These are phyloP conservation scores for Microcebus griseorufus DNA, from an alignment of 2,113 vertebrate species.

Conservation along the genomic window DNA sequence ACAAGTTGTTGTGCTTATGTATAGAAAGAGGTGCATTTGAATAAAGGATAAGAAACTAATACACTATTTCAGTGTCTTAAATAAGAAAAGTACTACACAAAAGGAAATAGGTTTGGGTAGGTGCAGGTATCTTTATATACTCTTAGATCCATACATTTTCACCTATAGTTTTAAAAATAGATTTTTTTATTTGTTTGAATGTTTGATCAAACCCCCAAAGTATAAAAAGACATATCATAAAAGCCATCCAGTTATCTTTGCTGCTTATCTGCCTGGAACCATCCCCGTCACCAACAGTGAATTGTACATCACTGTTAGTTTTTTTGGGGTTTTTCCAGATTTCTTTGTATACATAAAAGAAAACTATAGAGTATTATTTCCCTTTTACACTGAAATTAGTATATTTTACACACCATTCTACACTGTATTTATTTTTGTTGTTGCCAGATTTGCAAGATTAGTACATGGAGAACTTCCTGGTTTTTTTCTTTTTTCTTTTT, in stretches of 20 bases:
- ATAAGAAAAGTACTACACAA: not conserved
- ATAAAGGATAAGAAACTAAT: not conserved
- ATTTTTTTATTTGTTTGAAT: not conserved
- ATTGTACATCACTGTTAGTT: not conserved
- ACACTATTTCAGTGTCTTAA: not conserved
- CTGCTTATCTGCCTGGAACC: not conserved
- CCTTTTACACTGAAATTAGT: not conserved
- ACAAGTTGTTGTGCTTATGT: not conserved
- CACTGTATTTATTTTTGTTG: not conserved
- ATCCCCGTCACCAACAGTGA: not conserved
- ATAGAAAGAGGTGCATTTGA: not conserved
- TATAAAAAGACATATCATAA: not conserved
- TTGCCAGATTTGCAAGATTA: not conserved
- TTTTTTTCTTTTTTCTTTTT: not conserved
- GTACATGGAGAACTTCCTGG: not conserved
- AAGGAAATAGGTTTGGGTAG: not conserved
- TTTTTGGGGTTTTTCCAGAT: not conserved
- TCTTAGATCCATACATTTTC: not conserved
- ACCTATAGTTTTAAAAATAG: not conserved
- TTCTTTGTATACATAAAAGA: not conserved
- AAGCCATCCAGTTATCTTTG: not conserved
- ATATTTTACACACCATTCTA: not conserved
- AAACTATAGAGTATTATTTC: not conserved
- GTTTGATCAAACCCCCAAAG: not conserved
- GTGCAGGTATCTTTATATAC: not conserved